Evolutionary conservation across 1,140 invertebrate genomes (phyloP), one percentile per base, ranked within the genome.

Genomic region (Lordiphosa mommai): DNA sequence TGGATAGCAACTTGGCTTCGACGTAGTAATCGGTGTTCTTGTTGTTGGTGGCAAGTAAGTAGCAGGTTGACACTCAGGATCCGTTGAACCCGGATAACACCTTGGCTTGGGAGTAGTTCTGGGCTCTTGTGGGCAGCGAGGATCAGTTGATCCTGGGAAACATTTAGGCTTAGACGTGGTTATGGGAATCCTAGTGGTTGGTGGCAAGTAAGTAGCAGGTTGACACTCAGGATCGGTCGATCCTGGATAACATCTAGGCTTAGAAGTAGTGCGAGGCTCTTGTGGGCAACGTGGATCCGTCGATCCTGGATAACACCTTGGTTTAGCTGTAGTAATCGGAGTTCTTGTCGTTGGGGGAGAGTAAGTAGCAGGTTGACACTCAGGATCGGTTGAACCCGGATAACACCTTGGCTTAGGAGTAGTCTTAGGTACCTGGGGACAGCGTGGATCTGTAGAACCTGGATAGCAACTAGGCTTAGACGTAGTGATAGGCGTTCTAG

Each of bases 381-480:
- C 72, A 3, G 90, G 88, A 70, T 92, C 90, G 0, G 47, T 72
- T 1, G 89, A 90, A 14, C 90, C 90, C 1, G 89, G 79, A 36
- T 59, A 80, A 13, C 72, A 80, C 1, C 38, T 57, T 10, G 80
- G 84, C 6, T 56, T 49, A 0, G 61, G 5, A 1, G 76, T 63
- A 0, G 67, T 88, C 33, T 67, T 77, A 47, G 30, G 56, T 27
- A 36, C 34, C 17, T 84, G 84, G 53, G 88, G 89, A 16, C 88
- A 89, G 20, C 68, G 63, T 9, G 88, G 82, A 74, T 91, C 88
- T 0, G 63, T 85, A 33, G 76, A 90, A 13, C 90, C 90, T 1
- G 89, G 90, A 44, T 73, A 90, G 50, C 90, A 91, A 7, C 12
- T 36, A 1, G 56, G 63, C 1, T 14, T 34, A 1, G 44, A 4